Base-by-base conservation (phyloP, 1,140 invertebrate species). In the Chironomus tepperi region DNA sequence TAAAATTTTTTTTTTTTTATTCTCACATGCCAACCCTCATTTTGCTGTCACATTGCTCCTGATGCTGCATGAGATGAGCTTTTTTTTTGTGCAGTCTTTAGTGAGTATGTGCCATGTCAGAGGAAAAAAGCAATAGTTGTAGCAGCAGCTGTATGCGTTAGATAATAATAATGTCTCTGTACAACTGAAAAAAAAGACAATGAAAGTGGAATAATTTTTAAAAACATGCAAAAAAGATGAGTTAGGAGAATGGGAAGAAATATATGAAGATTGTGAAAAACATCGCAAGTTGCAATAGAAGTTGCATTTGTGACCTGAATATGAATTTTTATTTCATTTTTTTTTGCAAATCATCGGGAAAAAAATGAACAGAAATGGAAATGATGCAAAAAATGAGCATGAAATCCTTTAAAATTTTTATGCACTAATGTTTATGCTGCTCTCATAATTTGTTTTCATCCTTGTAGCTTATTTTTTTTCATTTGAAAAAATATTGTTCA, bases 101-200 rank as follows among this genome's bases (percentile, higher is more conserved):
- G 24, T 34, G 24, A 34, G 24, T 34, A 34, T 34, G 24, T 34
- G 24, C 24, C 47, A 57, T 57, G n/a, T 57, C 47, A 57, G n/a
- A 12, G 12, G n/a, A 57, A n/a, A 57, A 57, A 57, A n/a, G 24
- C 24, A 34, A 57, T 57, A 57, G 47, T 57, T 12, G 12, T 57
- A 15, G 47, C n/a, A n/a, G 47, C 47, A 57, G 47, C 47, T 57
- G 47, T 57, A 57, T 57, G 47, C 47, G 47, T 57, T 57, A n/a
- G 47, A 57, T 57, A 57, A 57, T 57, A 57, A 57, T 57, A n/a
- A n/a, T n/a, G 47, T n/a, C n/a, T 57, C n/a, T 57, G n/a, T 57
- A 57, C 47, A 57, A n/a, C 47, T n/a, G 47, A 12, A 57, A 15
- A 9, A 47, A 47, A 57, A 57, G 47, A 57, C 47, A 57, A 57